Conservation (phyloP, 2,888 invertebrate species). For the Cryptocephalus moraei region DNA sequence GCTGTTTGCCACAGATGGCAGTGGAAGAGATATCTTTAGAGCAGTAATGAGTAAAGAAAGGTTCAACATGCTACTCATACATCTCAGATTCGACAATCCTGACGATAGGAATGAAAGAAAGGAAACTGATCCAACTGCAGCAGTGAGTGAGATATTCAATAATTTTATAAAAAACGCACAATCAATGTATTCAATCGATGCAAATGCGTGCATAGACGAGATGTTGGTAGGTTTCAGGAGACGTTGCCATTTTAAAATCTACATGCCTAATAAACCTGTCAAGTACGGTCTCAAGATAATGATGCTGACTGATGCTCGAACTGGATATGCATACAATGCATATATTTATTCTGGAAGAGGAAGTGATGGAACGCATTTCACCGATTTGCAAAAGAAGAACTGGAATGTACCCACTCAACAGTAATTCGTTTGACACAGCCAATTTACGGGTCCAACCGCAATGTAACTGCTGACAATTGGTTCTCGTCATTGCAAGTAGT, state of each 20-base stretch:
- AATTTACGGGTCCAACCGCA: not conserved
- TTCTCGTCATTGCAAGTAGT: conserved; percentile 6
- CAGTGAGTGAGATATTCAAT: not conserved
- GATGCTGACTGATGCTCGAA: not conserved
- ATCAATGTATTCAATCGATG: not conserved
- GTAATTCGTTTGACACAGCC: not conserved
- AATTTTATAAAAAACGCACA: not conserved
- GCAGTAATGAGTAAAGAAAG: conserved; percentile 9
- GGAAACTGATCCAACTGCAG: not conserved
- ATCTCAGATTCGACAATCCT: not conserved
- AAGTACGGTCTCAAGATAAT: not conserved
- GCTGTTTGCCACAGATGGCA: conserved; percentile 15
- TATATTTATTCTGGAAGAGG: not conserved
- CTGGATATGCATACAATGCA: not conserved
- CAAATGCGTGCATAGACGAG: not conserved
- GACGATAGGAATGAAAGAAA: not conserved
- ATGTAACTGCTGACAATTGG: conserved; percentile 6
- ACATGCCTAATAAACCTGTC: not conserved
- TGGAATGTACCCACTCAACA: too few species aligned
- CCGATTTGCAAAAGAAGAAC: not conserved
- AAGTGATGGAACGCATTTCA: not conserved
- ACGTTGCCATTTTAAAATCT: not conserved
- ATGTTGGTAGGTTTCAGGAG: not conserved
- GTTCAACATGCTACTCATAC: conserved; percentile 7
- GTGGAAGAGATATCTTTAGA: conserved; percentile 12